Evolutionary conservation across 2,113 vertebrate genomes (phyloP).

Genomic region (Thunnus thynnus): DNA sequence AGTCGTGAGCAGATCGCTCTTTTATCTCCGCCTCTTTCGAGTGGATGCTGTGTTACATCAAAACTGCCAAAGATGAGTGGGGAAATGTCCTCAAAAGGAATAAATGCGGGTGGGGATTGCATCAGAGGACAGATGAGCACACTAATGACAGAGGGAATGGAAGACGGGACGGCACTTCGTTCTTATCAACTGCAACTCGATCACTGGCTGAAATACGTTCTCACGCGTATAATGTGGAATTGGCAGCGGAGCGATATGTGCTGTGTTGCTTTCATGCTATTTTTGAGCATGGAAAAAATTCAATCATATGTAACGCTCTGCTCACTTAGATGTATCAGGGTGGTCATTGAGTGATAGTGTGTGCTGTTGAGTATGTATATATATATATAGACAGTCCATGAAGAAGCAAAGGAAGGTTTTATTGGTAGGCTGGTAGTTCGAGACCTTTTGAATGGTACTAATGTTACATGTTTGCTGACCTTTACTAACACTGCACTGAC

Average conservation of each 20-base stretch:
- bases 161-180: neutral
- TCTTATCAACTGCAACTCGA: slow-evolving; percentile 3
- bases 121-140: slow-evolving; percentile 17
- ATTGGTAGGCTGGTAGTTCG: neutral
- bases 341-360: slow-evolving; percentile 6
- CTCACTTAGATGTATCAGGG: neutral
- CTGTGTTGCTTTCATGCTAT: neutral
- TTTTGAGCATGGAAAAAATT: neutral
- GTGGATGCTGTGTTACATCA: slow-evolving; percentile 17
- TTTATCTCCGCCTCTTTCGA: slow-evolving; percentile 21
- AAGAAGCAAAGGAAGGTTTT: neutral
- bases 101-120: slow-evolving; percentile 1
- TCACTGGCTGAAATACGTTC: no score
- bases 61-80: slow-evolving; percentile 19
- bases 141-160: neutral
- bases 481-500: neutral
- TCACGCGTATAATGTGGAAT: neutral
- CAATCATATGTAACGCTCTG: neutral
- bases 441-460: no score
- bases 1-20: slow-evolving; percentile 43
- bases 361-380: neutral
- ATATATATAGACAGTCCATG: no score
- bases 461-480: neutral
- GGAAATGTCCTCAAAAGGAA: slow-evolving; percentile 15
- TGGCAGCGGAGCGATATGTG: neutral